These are phyloP conservation scores for Oryzias woworae DNA, from an alignment of 2,113 vertebrate species.

Conservation along the genomic window DNA sequence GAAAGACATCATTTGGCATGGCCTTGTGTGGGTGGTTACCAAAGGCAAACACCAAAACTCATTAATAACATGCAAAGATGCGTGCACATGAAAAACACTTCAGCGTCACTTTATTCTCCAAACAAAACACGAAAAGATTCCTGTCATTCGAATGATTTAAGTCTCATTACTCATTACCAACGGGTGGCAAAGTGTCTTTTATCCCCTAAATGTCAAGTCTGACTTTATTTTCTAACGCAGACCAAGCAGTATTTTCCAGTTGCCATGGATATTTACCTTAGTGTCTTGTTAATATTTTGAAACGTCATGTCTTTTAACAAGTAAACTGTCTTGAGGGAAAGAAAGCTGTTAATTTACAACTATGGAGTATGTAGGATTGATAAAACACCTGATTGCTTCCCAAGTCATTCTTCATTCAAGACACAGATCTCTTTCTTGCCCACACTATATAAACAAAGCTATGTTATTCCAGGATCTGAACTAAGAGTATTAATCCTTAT, in stretches of 20 bases:
- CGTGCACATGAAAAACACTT: slow-evolving; percentile 33
- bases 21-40: slow-evolving; percentile 45
- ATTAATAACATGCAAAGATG: slow-evolving; percentile 50
- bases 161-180: slow-evolving; percentile 25
- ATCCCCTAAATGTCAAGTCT: slow-evolving; percentile 26
- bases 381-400: slow-evolving; percentile 48
- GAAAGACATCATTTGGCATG: slow-evolving; percentile 35
- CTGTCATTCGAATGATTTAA: slow-evolving; percentile 15
- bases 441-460: slow-evolving; percentile 38
- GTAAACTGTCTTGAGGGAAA: slow-evolving; percentile 29
- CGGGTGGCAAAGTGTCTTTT: slow-evolving; percentile 22
- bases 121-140: slow-evolving; percentile 37
- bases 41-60: slow-evolving; percentile 38
- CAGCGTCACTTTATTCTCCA: slow-evolving; percentile 33
- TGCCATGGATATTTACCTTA: slow-evolving; percentile 43
- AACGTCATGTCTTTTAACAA: slow-evolving; percentile 20
- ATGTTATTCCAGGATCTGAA: slow-evolving; percentile 48
- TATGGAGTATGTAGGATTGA: slow-evolving; percentile 52
- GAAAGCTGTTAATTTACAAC: slow-evolving; percentile 49
- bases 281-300: slow-evolving; percentile 33
- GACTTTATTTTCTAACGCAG: slow-evolving; percentile 11
- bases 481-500: slow-evolving; percentile 16
- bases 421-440: slow-evolving; percentile 35
- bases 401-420: slow-evolving; percentile 52
- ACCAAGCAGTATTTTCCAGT: slow-evolving; percentile 38